These are phyloP conservation scores for Puntigrus tetrazona DNA, from an alignment of 2,113 vertebrate species.

Conservation along the genomic window DNA sequence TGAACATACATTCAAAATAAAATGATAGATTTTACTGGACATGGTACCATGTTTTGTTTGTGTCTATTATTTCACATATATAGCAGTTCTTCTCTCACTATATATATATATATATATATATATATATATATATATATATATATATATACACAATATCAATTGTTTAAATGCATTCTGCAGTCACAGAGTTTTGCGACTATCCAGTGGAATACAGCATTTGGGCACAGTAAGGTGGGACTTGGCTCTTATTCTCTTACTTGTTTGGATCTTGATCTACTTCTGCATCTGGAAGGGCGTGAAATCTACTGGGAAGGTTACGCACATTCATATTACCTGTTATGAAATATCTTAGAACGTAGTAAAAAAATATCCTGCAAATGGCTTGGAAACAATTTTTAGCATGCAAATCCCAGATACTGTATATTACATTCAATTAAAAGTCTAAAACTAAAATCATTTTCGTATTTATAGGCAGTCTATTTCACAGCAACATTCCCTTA, in stretches of 20 bases:
- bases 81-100: too few species aligned
- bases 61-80: not conserved
- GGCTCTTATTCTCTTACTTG: conserved; percentile 74
- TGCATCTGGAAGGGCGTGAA: conserved; percentile 82
- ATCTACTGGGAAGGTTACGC: conserved; percentile 75
- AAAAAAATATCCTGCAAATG: not conserved
- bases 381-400: not conserved
- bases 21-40: not conserved
- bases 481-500: conserved; percentile 91
- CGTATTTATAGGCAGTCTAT: conserved; percentile 80
- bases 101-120: too few species aligned
- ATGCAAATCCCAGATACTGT: not conserved
- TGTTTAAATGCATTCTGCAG: not conserved
- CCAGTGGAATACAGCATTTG: conserved; percentile 79
- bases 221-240: conserved; percentile 77
- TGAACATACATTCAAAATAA: not conserved
- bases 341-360: not conserved
- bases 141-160: too few species aligned
- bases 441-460: not conserved
- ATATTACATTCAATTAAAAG: not conserved
- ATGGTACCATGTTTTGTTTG: not conserved
- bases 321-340: not conserved
- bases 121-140: too few species aligned
- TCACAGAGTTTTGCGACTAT: conserved; percentile 78
- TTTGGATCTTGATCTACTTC: conserved; percentile 80